phyloP scores from a whole-genome alignment of 2,888 invertebrate genomes.

The Strigamia crassipes region DNA sequence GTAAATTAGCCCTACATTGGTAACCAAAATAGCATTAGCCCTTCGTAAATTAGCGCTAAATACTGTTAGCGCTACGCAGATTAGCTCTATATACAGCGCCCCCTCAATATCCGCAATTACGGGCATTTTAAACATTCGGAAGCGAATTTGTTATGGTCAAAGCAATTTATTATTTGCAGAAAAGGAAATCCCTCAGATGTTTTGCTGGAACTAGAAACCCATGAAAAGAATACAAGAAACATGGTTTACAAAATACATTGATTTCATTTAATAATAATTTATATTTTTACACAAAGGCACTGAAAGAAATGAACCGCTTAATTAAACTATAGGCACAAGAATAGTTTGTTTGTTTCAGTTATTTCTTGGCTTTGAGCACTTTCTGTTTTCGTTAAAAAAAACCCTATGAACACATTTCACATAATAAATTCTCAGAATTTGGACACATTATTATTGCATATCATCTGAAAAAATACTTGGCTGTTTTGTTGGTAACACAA shows the following conservation, averaged over 20 bases:
- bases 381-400: neutral
- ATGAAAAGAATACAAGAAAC: neutral
- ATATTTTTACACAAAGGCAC: constrained; percentile 32
- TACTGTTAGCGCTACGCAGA: too few relatives aligned
- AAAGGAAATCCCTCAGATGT: too few relatives aligned
- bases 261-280: constrained; percentile 27
- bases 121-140: too few relatives aligned
- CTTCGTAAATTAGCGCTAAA: too few relatives aligned
- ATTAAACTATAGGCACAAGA: constrained; percentile 15
- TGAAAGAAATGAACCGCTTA: neutral
- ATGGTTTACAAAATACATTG: constrained; percentile 3
- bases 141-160: too few relatives aligned
- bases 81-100: too few relatives aligned
- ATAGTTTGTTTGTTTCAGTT: neutral
- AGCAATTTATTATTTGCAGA: too few relatives aligned
- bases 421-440: neutral
- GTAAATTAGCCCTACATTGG: too few relatives aligned
- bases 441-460: neutral
- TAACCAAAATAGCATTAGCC: too few relatives aligned
- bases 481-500: neutral
- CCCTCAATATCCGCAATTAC: too few relatives aligned
- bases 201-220: neutral
- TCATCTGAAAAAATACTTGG: neutral
- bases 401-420: neutral
- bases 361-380: neutral